Evolutionary conservation across 1,140 invertebrate species (phyloP).

Genomic region (Amphibalanus amphitrite): DNA sequence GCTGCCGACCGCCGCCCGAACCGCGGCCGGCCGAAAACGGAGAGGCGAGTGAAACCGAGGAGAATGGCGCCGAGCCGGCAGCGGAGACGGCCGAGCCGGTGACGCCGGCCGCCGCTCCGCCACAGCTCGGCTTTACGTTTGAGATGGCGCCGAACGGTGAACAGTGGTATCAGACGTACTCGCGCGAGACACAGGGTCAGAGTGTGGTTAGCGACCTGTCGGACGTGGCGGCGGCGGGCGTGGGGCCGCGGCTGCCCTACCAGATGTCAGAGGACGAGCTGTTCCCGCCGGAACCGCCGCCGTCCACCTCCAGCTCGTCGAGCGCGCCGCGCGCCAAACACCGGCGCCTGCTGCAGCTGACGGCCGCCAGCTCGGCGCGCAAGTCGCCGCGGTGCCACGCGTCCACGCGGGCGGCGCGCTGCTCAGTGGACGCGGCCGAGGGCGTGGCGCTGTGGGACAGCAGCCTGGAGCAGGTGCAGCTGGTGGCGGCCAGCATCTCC

Average conservation of each 20-base stretch:
- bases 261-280: background rate
- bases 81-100: no score
- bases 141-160: background rate
- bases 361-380: no score
- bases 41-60: background rate
- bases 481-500: constrained; percentile 1
- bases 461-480: constrained; percentile 1
- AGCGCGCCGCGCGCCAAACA: background rate
- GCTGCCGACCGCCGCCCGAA: background rate
- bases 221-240: no score
- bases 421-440: background rate
- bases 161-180: background rate
- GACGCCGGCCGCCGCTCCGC: no score
- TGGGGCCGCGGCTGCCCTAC: background rate
- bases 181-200: background rate
- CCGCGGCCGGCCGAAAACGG: no score
- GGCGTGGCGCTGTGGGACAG: background rate
- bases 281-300: background rate
- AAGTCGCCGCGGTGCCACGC: background rate
- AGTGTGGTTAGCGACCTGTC: background rate
- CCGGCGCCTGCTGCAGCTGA: background rate
- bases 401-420: background rate
- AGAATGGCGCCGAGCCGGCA: background rate
- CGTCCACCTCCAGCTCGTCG: no score
- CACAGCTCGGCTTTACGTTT: background rate